Evolutionary conservation across 2,888 invertebrate genomes (phyloP).

Genomic region (Drosophila gaucha): DNA sequence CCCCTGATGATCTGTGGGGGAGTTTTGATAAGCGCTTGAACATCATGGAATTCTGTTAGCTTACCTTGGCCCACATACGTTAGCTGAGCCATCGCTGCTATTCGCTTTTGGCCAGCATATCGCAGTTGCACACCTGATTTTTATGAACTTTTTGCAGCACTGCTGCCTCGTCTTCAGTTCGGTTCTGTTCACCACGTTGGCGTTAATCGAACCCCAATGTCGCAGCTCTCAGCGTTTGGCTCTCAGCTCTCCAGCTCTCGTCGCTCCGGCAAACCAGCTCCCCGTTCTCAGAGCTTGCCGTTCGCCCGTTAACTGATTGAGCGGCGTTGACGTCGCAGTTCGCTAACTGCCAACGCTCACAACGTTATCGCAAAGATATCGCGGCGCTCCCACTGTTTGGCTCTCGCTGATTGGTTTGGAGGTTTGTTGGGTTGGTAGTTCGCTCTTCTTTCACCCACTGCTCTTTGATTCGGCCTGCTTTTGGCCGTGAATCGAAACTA

Average conservation of each 20-base stretch:
- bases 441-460: conserved; percentile 45
- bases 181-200: conserved; percentile 68
- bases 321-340: conserved; percentile 52
- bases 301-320: conserved; percentile 72
- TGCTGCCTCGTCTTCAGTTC: conserved; percentile 32
- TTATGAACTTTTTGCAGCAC: conserved; percentile 21
- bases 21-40: neutral
- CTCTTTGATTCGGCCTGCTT: conserved; percentile 16
- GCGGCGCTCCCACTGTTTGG: conserved; percentile 13
- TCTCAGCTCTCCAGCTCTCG: conserved; percentile 12
- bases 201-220: conserved; percentile 66
- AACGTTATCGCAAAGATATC: conserved; percentile 65
- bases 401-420: conserved; percentile 18
- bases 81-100: conserved; percentile 65
- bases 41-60: conserved; percentile 6
- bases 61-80: conserved; percentile 68
- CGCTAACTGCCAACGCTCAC: conserved; percentile 25
- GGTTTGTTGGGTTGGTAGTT: conserved; percentile 12
- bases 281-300: conserved; percentile 51
- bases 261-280: conserved; percentile 19
- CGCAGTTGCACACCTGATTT: conserved; percentile 47
- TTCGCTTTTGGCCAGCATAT: conserved; percentile 58
- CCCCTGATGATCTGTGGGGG: conserved; percentile 39
- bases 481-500: conserved; percentile 13
- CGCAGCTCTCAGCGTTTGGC: conserved; percentile 19